Base-by-base conservation (phyloP, 2,113 vertebrate genomes). In the Micromys minutus region DNA sequence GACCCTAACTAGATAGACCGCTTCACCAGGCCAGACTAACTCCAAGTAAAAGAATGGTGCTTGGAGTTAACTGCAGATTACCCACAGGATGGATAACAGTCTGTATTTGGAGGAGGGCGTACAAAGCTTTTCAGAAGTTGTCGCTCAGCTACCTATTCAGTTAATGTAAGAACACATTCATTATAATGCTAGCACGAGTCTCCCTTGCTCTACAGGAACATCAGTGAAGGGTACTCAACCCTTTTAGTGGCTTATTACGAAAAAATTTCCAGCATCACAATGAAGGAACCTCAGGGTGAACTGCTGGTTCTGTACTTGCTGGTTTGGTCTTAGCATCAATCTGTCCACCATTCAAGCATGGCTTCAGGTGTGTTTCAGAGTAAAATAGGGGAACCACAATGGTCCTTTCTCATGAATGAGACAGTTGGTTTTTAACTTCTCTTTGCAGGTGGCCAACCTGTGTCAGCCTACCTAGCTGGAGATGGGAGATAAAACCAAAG, bases 1-100 rank as follows among this genome's bases (percentile, higher is more conserved):
- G 81, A 87, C 34, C 52, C 90, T 93, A 96, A 96, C 92, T 97
- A 84, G 89, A 93, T 67, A 79, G 65, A 87, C 67, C 95, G 92
- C 89, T 96, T 91, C 81, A 87, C 55, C 80, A 92, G 83, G 87
- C 90, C 75, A 42, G 91, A 91, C 31, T 74, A 76, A 80, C 80
- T 96, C 67, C 29, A 15, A 93, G 31, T 65, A 45, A 79, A 91
- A 92, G 69, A 63, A n/a, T 57, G 5, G 16, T 42, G 59, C 94
- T 91, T 61, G 97, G 91, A 65, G 77, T 87, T 94, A 92, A 0
- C 85, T 55, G 69, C 63, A 0, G 17, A 87, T 95, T 95, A 97
- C 71, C 69, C 89, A 90, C 80, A 47, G 12, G 65, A 90, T 50
- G 12, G 65, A 90, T 50, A 87, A 17, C 17, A 67, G 36, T 24